Percentiles rank a stretch among this genome's conserved stretches.
Evolutionary conservation across 1,140 invertebrate genomes (phyloP).

Genomic region (Caenorhabditis elegans): WBcel235 BX284606.5:15268501-15269000

Average conservation of each 20-base stretch:
- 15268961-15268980: neutral
- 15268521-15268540: too few species aligned
- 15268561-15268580: neutral
- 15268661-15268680: neutral
- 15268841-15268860: neutral
- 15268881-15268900: neutral
- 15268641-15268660: conserved; percentile 11
- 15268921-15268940: neutral
- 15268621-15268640: neutral
- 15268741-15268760: neutral
- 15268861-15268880: neutral
- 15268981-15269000: neutral
- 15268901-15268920: neutral
- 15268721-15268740: conserved; percentile 22
- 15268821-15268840: neutral
- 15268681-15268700: conserved; percentile 10
- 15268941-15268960: neutral
- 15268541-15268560: neutral
- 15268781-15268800: conserved; percentile 26
- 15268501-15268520: too few species aligned
- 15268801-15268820: conserved; percentile 25
- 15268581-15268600: neutral
- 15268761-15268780: too few species aligned
- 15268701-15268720: conserved; percentile 33
- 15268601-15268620: neutral